Evolutionary conservation across 2,113 vertebrate genomes (phyloP).

Genomic region (Gymnarchus niloticus): DNA sequence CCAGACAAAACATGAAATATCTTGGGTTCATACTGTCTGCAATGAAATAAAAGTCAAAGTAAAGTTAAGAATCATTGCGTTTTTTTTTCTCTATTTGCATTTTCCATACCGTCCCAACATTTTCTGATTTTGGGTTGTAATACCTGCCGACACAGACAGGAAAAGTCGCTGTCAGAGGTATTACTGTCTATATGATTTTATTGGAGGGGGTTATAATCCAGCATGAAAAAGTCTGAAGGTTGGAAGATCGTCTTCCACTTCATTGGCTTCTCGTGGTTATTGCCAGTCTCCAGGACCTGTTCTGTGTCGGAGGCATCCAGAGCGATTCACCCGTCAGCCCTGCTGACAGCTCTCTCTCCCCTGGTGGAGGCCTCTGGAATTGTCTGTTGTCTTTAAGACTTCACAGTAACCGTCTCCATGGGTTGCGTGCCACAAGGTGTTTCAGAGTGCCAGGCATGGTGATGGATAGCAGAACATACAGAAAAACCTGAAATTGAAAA

Average conservation of each 20-base stretch:
- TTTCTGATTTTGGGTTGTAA: too few species aligned
- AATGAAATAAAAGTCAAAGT: too few species aligned
- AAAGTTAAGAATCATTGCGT: too few species aligned
- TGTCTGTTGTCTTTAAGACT: not conserved
- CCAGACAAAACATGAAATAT: too few species aligned
- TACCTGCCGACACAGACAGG: not conserved
- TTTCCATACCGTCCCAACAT: too few species aligned
- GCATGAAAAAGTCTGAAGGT: not conserved
- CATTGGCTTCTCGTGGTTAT: not conserved
- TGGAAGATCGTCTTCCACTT: not conserved
- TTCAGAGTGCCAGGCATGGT: not conserved
- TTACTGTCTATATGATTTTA: slow-evolving; percentile 1
- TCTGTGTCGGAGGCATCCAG: not conserved
- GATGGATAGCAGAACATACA: not conserved
- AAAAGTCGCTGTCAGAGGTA: not conserved
- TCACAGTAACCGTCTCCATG: not conserved
- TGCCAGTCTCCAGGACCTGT: not conserved
- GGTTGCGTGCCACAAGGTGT: not conserved
- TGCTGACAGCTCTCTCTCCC: not conserved
- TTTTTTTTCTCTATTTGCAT: too few species aligned
- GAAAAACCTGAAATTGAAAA: not conserved
- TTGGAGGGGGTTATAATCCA: slow-evolving; percentile 1
- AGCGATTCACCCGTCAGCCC: not conserved
- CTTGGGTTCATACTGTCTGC: too few species aligned
- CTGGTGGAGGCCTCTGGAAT: not conserved